phyloP scores from a whole-genome alignment of 2,113 vertebrate species.

The Siphamia tubifer region DNA sequence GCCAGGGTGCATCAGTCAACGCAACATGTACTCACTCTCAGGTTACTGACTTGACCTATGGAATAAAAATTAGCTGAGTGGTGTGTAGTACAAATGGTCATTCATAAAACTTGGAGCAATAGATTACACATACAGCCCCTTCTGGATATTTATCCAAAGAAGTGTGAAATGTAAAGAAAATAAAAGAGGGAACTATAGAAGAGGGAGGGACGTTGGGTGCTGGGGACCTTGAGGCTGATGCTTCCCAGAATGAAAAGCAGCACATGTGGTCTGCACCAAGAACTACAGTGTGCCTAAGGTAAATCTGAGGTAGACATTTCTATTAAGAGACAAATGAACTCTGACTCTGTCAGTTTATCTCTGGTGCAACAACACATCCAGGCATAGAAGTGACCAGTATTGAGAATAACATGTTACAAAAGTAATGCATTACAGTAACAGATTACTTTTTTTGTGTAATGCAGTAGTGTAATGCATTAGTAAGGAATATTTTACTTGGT shows the following conservation, averaged over 20 bases:
- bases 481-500: too few species aligned
- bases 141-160: not conserved
- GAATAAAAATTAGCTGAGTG: not conserved
- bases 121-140: not conserved
- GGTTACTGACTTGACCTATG: not conserved
- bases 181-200: not conserved
- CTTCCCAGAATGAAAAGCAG: conserved; percentile 10
- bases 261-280: not conserved
- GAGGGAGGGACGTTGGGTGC: not conserved
- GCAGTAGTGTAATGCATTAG: too few species aligned
- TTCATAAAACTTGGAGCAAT: not conserved
- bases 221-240: conserved; percentile 6
- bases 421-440: too few species aligned
- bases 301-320: conserved; percentile 12
- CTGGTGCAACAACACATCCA: conserved; percentile 5
- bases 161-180: not conserved
- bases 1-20: conserved; percentile 21
- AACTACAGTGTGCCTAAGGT: conserved; percentile 16
- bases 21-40: conserved; percentile 1
- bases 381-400: not conserved
- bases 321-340: conserved; percentile 16
- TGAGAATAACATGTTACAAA: too few species aligned
- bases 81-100: not conserved
- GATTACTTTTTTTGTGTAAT: too few species aligned
- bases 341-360: conserved; percentile 28